These are phyloP conservation scores for Tokudaia muenninki DNA, from an alignment of 2,797 vertebrate species.

Conservation along the genomic window DNA sequence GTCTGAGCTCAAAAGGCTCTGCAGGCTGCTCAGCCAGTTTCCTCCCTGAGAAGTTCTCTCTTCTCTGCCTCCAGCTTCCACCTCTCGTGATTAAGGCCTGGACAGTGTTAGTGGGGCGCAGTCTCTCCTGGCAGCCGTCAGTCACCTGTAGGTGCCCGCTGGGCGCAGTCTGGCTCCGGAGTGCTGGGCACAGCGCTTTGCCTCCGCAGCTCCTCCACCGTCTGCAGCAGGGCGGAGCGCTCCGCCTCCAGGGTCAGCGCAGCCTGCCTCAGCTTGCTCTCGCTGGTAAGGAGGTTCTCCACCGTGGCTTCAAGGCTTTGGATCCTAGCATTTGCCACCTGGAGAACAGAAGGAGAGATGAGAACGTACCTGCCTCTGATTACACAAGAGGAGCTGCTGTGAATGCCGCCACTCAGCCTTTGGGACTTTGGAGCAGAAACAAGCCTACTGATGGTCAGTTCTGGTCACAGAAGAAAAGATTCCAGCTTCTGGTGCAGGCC, in stretches of 20 bases:
- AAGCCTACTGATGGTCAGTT: neutral
- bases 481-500: neutral
- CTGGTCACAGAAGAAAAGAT: neutral
- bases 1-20: conserved; percentile 64
- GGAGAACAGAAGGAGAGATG: conserved; percentile 54
- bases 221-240: conserved; percentile 89
- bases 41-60: conserved; percentile 72
- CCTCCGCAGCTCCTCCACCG: conserved; percentile 88
- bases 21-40: conserved; percentile 60
- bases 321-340: conserved; percentile 94
- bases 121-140: conserved; percentile 67
- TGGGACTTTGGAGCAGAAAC: neutral
- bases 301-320: conserved; percentile 91
- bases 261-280: conserved; percentile 91
- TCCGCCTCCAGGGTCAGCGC: conserved; percentile 92
- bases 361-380: neutral
- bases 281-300: conserved; percentile 90
- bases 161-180: neutral
- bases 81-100: conserved; percentile 77
- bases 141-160: conserved; percentile 66
- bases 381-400: fast-evolving
- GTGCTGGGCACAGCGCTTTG: conserved; percentile 75
- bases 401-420: fast-evolving
- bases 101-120: conserved; percentile 19
- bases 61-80: conserved; percentile 42